Conservation (phyloP, 2,797 vertebrate genomes). For the Melanogrammus aeglefinus region DNA sequence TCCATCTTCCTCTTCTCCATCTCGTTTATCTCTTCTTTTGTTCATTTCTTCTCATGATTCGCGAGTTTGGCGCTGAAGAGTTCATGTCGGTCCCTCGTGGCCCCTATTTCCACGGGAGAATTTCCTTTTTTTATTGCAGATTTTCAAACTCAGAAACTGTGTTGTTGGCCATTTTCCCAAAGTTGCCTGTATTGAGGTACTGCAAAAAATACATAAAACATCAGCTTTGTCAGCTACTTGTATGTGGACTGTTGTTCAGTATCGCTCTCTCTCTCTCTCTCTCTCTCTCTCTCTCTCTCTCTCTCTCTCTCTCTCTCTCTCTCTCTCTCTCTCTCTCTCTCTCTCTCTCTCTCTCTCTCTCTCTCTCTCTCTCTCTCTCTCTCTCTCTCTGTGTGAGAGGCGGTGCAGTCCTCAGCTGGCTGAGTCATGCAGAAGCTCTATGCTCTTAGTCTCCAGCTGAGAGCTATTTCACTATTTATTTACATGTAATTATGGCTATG, state of each 20-base stretch:
- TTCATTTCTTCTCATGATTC: constrained; percentile 12
- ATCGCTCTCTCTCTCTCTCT: constrained; percentile 28
- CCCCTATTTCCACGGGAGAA: neutral
- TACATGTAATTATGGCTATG: constrained; percentile 99
- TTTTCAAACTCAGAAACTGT: neutral
- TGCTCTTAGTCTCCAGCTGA: constrained; percentile 90
- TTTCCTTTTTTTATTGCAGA: neutral
- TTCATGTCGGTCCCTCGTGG: neutral
- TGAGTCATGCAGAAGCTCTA: constrained; percentile 72
- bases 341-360: neutral
- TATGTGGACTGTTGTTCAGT: neutral
- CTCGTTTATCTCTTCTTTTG: neutral
- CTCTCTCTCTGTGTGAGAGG: constrained; percentile 49
- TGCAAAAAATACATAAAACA: neutral
- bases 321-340: constrained; percentile 32
- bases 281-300: constrained; percentile 20
- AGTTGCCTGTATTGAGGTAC: neutral
- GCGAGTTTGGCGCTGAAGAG: neutral
- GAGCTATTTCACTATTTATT: constrained; percentile 99
- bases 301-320: constrained; percentile 36
- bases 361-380: neutral
- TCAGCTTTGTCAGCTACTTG: neutral
- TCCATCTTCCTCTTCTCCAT: neutral
- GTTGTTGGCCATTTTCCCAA: neutral
- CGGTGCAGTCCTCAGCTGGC: constrained; percentile 89